Evolutionary conservation across 1,140 invertebrate species (phyloP).

Genomic region (Leptestheria dahalacensis): DNA sequence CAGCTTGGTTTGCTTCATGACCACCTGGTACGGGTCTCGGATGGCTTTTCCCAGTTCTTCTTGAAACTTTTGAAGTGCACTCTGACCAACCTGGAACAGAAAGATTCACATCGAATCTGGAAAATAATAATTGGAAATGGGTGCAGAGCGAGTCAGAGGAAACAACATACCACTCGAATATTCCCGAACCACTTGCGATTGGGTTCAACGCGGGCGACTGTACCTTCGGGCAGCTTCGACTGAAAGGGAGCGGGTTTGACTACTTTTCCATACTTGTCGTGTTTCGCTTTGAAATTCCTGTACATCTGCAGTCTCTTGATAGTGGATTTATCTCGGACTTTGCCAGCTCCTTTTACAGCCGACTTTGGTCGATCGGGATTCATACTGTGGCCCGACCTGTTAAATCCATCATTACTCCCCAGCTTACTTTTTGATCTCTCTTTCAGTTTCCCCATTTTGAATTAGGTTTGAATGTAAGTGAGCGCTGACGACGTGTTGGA

Average conservation of each 20-base stretch:
- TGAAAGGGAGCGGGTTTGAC: conserved; percentile 88
- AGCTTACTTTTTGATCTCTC: background rate
- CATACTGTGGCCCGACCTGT: conserved; percentile 41
- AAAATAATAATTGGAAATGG: no score
- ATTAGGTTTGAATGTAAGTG: background rate
- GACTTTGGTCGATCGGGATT: conserved; percentile 63
- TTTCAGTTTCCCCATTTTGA: background rate
- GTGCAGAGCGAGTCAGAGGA: no score
- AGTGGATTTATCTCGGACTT: conserved; percentile 74
- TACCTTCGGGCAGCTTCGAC: conserved; percentile 71
- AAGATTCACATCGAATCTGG: no score
- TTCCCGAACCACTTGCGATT: conserved; percentile 98
- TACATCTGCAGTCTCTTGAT: conserved; percentile 97
- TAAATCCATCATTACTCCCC: conserved; percentile 3
- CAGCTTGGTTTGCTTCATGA: conserved; percentile 90
- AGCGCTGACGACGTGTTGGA: no score
- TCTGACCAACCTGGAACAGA: conserved; percentile 56
- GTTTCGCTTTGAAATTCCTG: conserved; percentile 86
- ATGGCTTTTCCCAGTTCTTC: conserved; percentile 84
- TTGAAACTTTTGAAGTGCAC: conserved; percentile 91
- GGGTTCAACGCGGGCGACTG: conserved; percentile 85
- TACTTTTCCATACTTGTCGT: conserved; percentile 82
- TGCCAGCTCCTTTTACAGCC: conserved; percentile 66
- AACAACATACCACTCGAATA: conserved; percentile 44
- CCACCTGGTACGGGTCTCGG: conserved; percentile 91